Percentiles rank a stretch among this genome's conserved stretches.
These are phyloP conservation scores for Psettodes erumei DNA, from an alignment of 2,113 vertebrate genomes.

Conservation along the genomic window DNA sequence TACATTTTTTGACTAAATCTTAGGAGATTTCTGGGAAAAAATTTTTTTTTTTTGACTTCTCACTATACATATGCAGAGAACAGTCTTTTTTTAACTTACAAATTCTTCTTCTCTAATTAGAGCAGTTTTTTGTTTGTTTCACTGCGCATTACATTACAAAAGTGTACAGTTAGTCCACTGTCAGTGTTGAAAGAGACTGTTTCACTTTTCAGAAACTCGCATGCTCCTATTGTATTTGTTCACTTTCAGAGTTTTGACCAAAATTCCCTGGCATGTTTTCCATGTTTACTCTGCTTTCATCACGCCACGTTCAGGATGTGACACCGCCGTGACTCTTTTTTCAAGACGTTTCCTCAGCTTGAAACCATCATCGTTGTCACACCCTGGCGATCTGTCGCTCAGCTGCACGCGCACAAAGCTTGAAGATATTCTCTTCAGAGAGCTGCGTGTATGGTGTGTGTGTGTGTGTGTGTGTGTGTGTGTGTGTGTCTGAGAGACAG, in stretches of 20 bases:
- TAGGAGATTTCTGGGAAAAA: not conserved
- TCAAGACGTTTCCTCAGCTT: constrained; percentile 73
- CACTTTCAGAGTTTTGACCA: constrained; percentile 68
- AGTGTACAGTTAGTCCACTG: constrained; percentile 43
- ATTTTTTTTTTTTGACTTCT: not conserved
- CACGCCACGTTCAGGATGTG: constrained; percentile 69
- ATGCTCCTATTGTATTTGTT: constrained; percentile 53
- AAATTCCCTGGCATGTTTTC: constrained; percentile 76
- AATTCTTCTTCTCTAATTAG: constrained; percentile 1
- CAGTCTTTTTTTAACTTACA: not conserved
- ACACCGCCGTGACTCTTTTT: constrained; percentile 72
- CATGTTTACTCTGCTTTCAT: constrained; percentile 80
- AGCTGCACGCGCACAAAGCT: constrained; percentile 67
- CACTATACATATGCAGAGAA: not conserved
- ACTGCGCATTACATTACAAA: not conserved
- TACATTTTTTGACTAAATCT: not conserved
- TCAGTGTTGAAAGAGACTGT: constrained; percentile 40
- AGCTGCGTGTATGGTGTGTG: constrained; percentile 43
- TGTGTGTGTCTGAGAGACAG: constrained; percentile 49
- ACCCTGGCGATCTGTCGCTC: constrained; percentile 78
- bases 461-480: constrained; percentile 48
- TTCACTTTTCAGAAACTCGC: constrained; percentile 45
- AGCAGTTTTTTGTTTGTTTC: not conserved
- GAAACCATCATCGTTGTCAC: constrained; percentile 79
- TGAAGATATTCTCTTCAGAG: constrained; percentile 78